Conservation (phyloP, 2,888 invertebrate genomes). For the Meghimatium bilineatum region DNA sequence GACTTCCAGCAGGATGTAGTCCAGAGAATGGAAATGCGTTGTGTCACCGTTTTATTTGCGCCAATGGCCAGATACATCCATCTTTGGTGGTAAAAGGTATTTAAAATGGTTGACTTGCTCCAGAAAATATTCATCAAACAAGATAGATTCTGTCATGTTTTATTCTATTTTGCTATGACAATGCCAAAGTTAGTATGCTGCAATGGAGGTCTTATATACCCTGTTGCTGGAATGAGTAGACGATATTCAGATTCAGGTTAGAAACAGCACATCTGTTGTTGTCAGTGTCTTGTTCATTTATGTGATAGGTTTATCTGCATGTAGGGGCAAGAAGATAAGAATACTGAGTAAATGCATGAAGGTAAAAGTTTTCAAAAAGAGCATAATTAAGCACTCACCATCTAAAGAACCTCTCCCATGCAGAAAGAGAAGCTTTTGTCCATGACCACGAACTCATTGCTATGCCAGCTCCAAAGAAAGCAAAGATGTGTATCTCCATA, state of each 20-base stretch:
- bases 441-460: conserved; percentile 96
- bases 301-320: too few species aligned
- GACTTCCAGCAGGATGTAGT: too few species aligned
- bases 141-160: too few species aligned
- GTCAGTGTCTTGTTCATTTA: neutral
- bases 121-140: too few species aligned
- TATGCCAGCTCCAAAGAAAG: conserved; percentile 89
- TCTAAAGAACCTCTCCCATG: conserved; percentile 90
- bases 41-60: too few species aligned
- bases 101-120: too few species aligned
- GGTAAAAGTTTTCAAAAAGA: too few species aligned
- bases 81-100: too few species aligned
- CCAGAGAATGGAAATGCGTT: too few species aligned
- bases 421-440: conserved; percentile 89
- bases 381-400: conserved; percentile 80
- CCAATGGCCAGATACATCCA: too few species aligned
- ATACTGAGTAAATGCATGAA: too few species aligned
- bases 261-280: neutral
- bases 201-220: conserved; percentile 85
- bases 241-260: conserved; percentile 80
- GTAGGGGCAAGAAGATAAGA: too few species aligned
- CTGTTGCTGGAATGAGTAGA: conserved; percentile 75
- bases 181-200: conserved; percentile 90
- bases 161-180: conserved; percentile 90
- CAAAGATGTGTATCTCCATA: conserved; percentile 87